Evolutionary conservation across 2,888 invertebrate genomes (phyloP), one percentile per base, ranked within the genome.

Genomic region (Allolobophora icterica): DNA sequence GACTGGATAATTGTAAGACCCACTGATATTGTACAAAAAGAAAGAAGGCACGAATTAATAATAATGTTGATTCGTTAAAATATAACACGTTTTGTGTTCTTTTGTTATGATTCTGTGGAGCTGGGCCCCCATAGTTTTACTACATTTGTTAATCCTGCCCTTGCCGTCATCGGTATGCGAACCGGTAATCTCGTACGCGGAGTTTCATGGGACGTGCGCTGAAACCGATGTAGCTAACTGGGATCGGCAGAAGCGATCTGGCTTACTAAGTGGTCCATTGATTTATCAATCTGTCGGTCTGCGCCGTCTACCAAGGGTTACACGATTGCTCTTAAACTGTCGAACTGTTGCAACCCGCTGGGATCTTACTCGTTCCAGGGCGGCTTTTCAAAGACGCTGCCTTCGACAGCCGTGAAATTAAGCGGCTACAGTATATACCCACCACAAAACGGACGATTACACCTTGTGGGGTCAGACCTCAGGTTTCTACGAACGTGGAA

Each of bases 231-330:
- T 15, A 42, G 38, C 38, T 17, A 15, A 11, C 21, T 24, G 21
- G 21, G 21, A 24, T 21, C 17, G 24, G 52, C 6, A 6, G 71
- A 71, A 71, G 71, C 71, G 71, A 71, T 30, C 71, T 71, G 71
- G 71, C 71, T 2, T 30, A n/a, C 71, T 71, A 71, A 71, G 71
- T n/a, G n/a, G 30, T n/a, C n/a, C 71, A n/a, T 71, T 71, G 30
- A n/a, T n/a, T 71, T 71, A 71, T 71, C 71, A 71, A 71, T 71
- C 71, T 71, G 71, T n/a, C 71, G 30, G 71, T 71, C 71, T 30
- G 6, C 11, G 71, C 71, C n/a, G 8, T n/a, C 71, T 71, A 8
- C 30, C 71, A 71, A n/a, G 71, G 71, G 71, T 71, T 71, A 71
- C 71, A n/a, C n/a, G n/a, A n/a, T 71, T n/a, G 71, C 71, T n/a